These are phyloP conservation scores for Rhynchophorus ferrugineus DNA, from an alignment of 1,140 invertebrate species.

Conservation along the genomic window DNA sequence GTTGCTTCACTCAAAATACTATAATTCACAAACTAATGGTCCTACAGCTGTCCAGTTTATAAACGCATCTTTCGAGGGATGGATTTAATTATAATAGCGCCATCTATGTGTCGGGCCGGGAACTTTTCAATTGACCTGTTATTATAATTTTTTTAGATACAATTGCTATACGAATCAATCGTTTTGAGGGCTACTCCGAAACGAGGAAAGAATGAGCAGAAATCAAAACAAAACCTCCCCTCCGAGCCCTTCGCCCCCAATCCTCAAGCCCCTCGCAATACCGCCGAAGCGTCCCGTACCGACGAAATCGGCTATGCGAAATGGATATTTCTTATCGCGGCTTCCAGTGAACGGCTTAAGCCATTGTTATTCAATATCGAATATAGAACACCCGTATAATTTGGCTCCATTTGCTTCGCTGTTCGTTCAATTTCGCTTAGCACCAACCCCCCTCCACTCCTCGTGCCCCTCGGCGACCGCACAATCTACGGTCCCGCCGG, in stretches of 20 bases:
- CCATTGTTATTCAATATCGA: slow-evolving; percentile 29
- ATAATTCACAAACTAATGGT: no score
- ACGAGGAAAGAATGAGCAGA: no score
- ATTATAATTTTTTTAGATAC: no score
- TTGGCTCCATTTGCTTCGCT: slow-evolving; percentile 19
- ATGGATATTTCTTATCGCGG: slow-evolving; percentile 28
- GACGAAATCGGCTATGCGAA: slow-evolving; percentile 23
- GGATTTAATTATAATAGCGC: no score
- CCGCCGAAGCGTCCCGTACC: not conserved
- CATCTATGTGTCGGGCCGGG: no score
- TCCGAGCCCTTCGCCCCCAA: not conserved
- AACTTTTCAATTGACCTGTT: no score
- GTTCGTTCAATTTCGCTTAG: slow-evolving; percentile 15
- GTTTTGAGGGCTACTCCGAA: no score
- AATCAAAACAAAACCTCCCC: not conserved
- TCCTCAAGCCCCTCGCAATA: not conserved
- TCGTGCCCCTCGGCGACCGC: not conserved
- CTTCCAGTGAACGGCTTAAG: slow-evolving; percentile 22
- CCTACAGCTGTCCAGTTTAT: no score
- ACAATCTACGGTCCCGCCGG: not conserved
- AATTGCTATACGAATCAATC: no score
- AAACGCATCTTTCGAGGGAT: no score
- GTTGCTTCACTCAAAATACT: no score
- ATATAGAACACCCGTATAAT: slow-evolving; percentile 29
- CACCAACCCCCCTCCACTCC: not conserved